A percentile compares a stretch with the other conserved stretches of the same genome.
Conservation (phyloP, 2,797 vertebrate genomes). For the Centropyge bicolor region DNA sequence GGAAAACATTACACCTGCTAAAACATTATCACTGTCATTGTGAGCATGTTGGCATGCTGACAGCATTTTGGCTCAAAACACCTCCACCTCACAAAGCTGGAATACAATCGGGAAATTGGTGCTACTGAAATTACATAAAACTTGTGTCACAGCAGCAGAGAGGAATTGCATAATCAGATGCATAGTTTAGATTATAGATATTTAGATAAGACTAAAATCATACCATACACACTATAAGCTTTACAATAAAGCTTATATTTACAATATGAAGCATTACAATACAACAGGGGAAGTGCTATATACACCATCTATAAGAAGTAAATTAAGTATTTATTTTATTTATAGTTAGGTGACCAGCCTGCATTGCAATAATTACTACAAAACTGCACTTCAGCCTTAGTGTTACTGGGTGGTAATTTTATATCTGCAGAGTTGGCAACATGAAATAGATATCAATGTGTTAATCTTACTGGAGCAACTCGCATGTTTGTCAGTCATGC, state of each 20-base stretch:
- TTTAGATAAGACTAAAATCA: background rate
- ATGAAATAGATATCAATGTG: background rate
- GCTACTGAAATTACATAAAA: too few species aligned
- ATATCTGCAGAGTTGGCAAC: background rate
- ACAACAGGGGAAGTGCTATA: background rate
- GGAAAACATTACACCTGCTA: background rate
- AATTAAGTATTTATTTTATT: background rate
- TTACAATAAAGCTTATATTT: too few species aligned
- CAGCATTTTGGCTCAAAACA: background rate
- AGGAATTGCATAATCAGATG: background rate
- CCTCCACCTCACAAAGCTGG: background rate
- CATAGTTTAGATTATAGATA: background rate
- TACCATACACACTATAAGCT: background rate
- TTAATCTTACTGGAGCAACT: background rate
- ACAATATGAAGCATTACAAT: background rate
- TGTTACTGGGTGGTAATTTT: background rate
- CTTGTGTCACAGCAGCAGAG: background rate
- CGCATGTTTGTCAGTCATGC: background rate
- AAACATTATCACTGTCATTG: background rate
- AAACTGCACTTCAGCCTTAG: background rate
- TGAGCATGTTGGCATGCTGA: background rate
- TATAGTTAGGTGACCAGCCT: background rate
- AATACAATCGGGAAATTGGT: background rate
- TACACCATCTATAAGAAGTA: background rate
- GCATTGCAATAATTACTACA: background rate